Percentiles rank a stretch among this genome's conserved stretches.
These are phyloP conservation scores for Steinernema feltiae DNA, from an alignment of 1,140 invertebrate species.

Conservation along the genomic window DNA sequence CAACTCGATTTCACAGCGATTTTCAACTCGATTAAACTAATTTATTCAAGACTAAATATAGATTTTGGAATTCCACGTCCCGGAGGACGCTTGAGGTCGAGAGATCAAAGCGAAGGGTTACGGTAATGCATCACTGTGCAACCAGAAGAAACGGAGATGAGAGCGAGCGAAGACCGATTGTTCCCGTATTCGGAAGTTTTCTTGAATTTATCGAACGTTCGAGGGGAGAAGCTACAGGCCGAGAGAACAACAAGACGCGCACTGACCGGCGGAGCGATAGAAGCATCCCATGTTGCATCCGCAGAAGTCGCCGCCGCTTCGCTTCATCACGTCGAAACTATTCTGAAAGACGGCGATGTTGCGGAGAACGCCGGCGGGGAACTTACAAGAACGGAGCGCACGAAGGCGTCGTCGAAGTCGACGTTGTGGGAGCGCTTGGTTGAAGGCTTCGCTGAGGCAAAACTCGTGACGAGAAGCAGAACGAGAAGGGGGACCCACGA, in stretches of 20 bases:
- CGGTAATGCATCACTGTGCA: neutral
- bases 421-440: neutral
- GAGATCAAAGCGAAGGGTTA: neutral
- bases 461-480: neutral
- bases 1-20: no score
- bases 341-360: neutral
- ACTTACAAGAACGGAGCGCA: slow-evolving; percentile 7
- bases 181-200: slow-evolving; percentile 3
- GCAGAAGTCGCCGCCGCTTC: slow-evolving; percentile 47
- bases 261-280: slow-evolving; percentile 44
- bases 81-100: neutral
- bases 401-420: neutral
- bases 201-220: neutral
- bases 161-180: neutral
- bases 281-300: slow-evolving; percentile 55
- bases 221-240: slow-evolving; percentile 34
- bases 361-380: neutral
- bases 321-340: slow-evolving; percentile 25
- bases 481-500: slow-evolving; percentile 13
- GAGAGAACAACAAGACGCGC: slow-evolving; percentile 48
- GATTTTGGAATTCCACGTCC: no score
- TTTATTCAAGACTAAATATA: no score
- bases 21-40: no score
- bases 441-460: slow-evolving; percentile 7
- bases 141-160: neutral